Percentiles rank a stretch among this genome's conserved stretches.
Evolutionary conservation across 2,113 vertebrate species (phyloP).

Genomic region (Triplophysa rosa): DNA sequence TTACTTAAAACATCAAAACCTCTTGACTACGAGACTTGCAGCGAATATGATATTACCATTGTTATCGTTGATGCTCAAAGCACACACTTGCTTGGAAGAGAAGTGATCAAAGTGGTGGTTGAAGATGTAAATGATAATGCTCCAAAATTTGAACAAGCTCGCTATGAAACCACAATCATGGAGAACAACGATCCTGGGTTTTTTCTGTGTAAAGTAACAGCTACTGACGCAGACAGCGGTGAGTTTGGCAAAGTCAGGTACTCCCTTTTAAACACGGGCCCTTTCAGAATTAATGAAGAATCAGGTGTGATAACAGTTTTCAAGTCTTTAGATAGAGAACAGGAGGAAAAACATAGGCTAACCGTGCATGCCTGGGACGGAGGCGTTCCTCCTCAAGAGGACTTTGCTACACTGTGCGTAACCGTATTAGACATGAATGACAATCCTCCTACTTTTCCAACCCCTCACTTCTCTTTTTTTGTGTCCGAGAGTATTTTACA

Average conservation of each 20-base stretch:
- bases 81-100: conserved; percentile 40
- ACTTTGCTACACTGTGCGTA: conserved; percentile 58
- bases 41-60: conserved; percentile 67
- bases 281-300: conserved; percentile 66
- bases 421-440: conserved; percentile 75
- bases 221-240: conserved; percentile 69
- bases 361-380: conserved; percentile 70
- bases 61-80: conserved; percentile 48
- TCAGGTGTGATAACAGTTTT: conserved; percentile 67
- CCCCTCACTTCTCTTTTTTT: conserved; percentile 72
- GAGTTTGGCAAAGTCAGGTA: conserved; percentile 69
- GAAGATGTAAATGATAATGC: conserved; percentile 75
- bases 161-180: conserved; percentile 64
- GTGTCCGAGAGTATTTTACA: conserved; percentile 67
- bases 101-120: conserved; percentile 65
- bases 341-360: conserved; percentile 62
- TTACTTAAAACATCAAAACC: conserved; percentile 75
- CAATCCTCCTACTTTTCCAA: conserved; percentile 70
- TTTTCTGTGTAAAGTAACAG: conserved; percentile 62
- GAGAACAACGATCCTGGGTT: conserved; percentile 72
- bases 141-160: conserved; percentile 64
- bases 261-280: conserved; percentile 58
- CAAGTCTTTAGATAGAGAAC: conserved; percentile 71
- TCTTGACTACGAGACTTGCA: conserved; percentile 71
- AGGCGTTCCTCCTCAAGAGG: conserved; percentile 67